Evolutionary conservation across 2,888 invertebrate genomes (phyloP), one percentile per base, ranked within the genome.

Genomic region (Ichneumon xanthorius): DNA sequence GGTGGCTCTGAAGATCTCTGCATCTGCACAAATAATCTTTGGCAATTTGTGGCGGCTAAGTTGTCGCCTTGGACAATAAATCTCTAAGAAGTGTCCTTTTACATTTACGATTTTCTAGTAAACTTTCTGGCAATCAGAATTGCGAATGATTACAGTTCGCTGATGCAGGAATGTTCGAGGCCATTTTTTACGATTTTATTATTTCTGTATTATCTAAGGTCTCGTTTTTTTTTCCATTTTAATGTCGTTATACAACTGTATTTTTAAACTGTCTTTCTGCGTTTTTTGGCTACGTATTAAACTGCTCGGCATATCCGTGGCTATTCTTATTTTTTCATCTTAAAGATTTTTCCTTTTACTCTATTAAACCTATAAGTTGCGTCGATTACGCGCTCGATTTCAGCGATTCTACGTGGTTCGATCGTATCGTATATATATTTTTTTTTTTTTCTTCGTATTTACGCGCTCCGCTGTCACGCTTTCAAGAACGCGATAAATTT

Each of bases 401-500:
- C 63, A 78, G 72, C 77, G 80, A 33, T 55, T 78, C 84, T 78
- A 81, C 67, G 50, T 73, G 67, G 61, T 79, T 58, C 30, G 80
- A 65, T 63, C 50, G 48, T 71, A 68, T 48, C 30, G 48, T 70
- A 50, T 61, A 37, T 63, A 45, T 78, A 45, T 55, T 67, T 45
- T 67, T 26, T 68, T 68, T 87, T 71, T 87, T 81, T 84, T 81
- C 40, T 80, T 84, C 71, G 82, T 79, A 80, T 84, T 68, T 68
- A 58, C 48, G 30, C 26, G 65, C 63, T 67, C 37, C 19, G 63
- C 7, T 14, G 30, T 37, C 50, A 48, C 22, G 37, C 37, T 76
- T 33, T 14, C 50, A 22, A 76, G 37, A 77, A 77, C 50, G 22
- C 50, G 82, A 77, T 72, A 80, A 80, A 53, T 73, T 79, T 85